Conservation (phyloP, 1,140 invertebrate genomes). For the Drosophila pachea region DNA sequence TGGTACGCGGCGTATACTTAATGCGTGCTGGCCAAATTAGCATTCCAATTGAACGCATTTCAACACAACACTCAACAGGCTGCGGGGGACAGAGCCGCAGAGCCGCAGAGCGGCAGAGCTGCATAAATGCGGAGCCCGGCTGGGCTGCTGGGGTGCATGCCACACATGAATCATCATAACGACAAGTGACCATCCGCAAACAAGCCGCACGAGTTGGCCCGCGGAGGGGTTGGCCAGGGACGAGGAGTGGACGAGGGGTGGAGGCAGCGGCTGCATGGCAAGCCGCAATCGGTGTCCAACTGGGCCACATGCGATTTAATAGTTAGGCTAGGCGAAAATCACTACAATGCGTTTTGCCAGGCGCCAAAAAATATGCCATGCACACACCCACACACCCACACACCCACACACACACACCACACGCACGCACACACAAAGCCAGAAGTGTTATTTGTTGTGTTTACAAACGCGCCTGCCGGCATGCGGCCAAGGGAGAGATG, state of each 20-base stretch:
- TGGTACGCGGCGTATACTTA: constrained; percentile 38
- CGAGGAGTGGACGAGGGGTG: no score
- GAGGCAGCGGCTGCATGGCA: not conserved
- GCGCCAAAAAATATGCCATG: constrained; percentile 69
- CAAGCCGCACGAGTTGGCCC: constrained; percentile 24
- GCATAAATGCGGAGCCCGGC: not conserved
- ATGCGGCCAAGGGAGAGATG: constrained; percentile 21
- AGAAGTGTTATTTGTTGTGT: constrained; percentile 72
- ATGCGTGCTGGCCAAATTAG: constrained; percentile 50
- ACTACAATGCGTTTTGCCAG: constrained; percentile 47
- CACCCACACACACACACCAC: constrained; percentile 10
- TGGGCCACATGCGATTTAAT: constrained; percentile 54
- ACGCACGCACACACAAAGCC: constrained; percentile 19
- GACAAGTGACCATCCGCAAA: constrained; percentile 61
- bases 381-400: constrained; percentile 31
- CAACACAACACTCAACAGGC: constrained; percentile 59
- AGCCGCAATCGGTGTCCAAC: constrained; percentile 32
- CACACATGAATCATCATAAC: constrained; percentile 72
- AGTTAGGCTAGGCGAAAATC: constrained; percentile 60
- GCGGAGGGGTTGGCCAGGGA: no score
- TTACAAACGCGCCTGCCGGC: constrained; percentile 57
- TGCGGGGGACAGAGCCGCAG: constrained; percentile 1
- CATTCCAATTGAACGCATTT: constrained; percentile 65
- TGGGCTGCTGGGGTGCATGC: constrained; percentile 27
- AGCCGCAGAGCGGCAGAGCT: no score